A percentile compares a stretch with the other conserved stretches of the same genome.
Evolutionary conservation across 2,888 invertebrate genomes (phyloP).

Genomic region (Panzeria rudis): DNA sequence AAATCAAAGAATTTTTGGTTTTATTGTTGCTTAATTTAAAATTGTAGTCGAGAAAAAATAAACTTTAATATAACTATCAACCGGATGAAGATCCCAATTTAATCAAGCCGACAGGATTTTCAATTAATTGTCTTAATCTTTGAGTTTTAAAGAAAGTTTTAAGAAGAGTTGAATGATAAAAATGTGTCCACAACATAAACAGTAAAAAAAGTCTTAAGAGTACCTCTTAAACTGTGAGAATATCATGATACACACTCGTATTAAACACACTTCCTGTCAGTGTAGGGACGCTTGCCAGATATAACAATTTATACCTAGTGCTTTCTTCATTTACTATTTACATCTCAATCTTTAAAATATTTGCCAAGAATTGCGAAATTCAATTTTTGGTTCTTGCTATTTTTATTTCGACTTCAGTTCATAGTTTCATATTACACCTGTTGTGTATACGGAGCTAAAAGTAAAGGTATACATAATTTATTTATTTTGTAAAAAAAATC

Average conservation of each 20-base stretch:
- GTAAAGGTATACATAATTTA: too few species aligned
- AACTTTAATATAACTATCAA: conserved; percentile 15
- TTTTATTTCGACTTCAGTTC: neutral
- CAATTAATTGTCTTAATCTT: neutral
- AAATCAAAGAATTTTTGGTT: conserved; percentile 46
- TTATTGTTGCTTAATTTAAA: conserved; percentile 22
- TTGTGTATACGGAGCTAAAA: neutral
- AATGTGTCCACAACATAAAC: neutral
- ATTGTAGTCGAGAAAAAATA: conserved; percentile 6
- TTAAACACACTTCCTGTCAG: neutral
- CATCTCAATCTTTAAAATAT: neutral
- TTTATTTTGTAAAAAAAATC: too few species aligned
- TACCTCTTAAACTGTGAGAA: neutral
- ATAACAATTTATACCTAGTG: neutral
- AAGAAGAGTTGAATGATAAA: neutral
- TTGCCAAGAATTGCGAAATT: neutral
- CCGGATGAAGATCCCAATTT: conserved; percentile 24
- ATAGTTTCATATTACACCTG: neutral
- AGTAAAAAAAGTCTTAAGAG: neutral
- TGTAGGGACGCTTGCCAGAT: neutral
- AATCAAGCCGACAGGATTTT: conserved; percentile 35
- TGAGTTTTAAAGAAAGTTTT: neutral
- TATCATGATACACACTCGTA: neutral
- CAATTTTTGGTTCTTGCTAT: neutral
- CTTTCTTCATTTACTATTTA: too few species aligned